phyloP scores from a whole-genome alignment of 2,113 vertebrate species.

The Butorides virescens region DNA sequence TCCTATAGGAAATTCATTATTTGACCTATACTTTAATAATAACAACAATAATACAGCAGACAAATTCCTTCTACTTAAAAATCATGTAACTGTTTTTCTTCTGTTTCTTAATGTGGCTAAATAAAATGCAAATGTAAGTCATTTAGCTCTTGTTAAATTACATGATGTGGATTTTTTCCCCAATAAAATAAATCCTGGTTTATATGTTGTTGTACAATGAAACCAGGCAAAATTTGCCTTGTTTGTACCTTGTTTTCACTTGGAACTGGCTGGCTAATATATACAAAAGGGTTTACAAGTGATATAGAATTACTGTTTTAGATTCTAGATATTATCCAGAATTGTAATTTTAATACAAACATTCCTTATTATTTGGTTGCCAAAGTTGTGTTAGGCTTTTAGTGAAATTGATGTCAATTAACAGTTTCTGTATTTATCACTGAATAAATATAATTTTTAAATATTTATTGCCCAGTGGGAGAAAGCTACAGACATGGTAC shows the following conservation, averaged over 20 bases:
- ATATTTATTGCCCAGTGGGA: constrained; percentile 40
- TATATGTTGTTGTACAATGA: background rate
- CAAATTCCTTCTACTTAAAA: background rate
- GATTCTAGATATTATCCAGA: background rate
- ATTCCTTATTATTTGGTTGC: background rate
- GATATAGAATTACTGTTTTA: background rate
- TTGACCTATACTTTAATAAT: background rate
- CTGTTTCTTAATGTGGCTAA: background rate
- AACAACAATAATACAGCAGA: background rate
- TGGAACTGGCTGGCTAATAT: background rate
- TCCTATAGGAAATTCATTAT: background rate
- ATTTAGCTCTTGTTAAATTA: background rate
- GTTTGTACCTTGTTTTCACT: background rate
- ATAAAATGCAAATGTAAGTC: background rate
- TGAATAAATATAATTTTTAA: constrained; percentile 46
- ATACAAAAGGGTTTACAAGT: background rate
- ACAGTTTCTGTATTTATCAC: constrained; percentile 49
- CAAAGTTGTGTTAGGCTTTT: background rate
- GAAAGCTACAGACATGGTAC: background rate
- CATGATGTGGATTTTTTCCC: background rate
- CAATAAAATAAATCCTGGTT: background rate
- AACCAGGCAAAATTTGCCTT: background rate
- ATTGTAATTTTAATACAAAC: background rate
- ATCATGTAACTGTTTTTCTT: background rate
- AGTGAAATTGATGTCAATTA: constrained; percentile 1